These are phyloP conservation scores for Steinernema hermaphroditum DNA, from an alignment of 2,888 invertebrate species.

Conservation along the genomic window DNA sequence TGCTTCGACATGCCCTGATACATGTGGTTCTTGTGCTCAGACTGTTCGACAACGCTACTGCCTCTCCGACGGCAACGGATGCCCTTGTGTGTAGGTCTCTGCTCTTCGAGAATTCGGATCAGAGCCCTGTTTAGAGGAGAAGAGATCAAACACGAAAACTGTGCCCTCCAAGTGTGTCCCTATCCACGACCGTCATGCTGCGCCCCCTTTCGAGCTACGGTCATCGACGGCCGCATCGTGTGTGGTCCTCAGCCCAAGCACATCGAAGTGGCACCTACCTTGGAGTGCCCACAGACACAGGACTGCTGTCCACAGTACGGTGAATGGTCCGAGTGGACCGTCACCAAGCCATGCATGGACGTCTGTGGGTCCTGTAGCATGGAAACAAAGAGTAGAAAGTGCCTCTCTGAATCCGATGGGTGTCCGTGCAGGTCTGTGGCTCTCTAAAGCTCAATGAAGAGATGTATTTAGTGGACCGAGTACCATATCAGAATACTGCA, in stretches of 20 bases:
- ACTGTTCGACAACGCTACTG: conserved; percentile 18
- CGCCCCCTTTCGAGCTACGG: conserved; percentile 11
- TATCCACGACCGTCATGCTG: conserved; percentile 37
- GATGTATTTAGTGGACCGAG: background rate
- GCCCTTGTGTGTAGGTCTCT: conserved; percentile 32
- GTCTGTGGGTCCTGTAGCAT: conserved; percentile 34
- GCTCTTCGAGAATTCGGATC: no score
- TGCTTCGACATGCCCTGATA: background rate
- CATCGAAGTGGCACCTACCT: conserved; percentile 12
- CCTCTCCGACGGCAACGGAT: conserved; percentile 19
- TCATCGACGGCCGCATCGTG: conserved; percentile 25
- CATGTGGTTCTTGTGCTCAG: conserved; percentile 31
- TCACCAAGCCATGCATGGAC: conserved; percentile 33
- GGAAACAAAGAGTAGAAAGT: conserved; percentile 10
- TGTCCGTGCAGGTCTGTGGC: conserved; percentile 25
- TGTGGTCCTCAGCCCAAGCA: conserved; percentile 35
- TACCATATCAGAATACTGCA: conserved; percentile 1
- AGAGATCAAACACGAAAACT: conserved; percentile 4
- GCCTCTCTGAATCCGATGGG: background rate
- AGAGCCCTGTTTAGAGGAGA: background rate
- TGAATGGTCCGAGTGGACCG: conserved; percentile 36
- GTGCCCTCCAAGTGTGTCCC: conserved; percentile 33
- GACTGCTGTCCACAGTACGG: conserved; percentile 34
- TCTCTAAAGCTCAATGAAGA: background rate
- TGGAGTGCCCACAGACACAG: background rate